Base-by-base conservation (phyloP, 2,888 invertebrate species). In the Ditula angustiorana region DNA sequence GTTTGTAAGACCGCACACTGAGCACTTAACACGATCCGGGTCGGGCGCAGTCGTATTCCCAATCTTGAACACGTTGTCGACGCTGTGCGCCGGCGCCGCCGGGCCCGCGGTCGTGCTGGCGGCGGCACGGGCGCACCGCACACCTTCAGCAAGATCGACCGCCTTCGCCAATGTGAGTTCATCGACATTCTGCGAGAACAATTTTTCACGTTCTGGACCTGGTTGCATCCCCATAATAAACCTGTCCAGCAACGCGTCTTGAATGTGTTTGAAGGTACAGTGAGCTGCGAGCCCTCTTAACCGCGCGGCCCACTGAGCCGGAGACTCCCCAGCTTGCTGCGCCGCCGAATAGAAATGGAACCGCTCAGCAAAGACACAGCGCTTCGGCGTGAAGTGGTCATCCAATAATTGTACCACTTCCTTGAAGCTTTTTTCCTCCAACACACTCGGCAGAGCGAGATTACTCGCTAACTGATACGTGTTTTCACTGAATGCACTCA, bases 271-370 rank as follows among this genome's bases (percentile, higher is more conserved):
- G 49, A 65, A 65, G 11, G 19, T 19, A n/a, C 65, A 65, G 13
- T 65, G 56, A 5, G 65, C 65, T 1, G 63, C 58, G 5, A 63
- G 52, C 2, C 63, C 63, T 5, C 58, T 50, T 10, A 63, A 21
- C 5, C 65, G 55, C 37, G 65, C 65, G 10, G 59, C 65, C 65
- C 65, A 65, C 28, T 65, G 59, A 5, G 55, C 28, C 2, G 30
- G 23, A 7, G n/a, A 21, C 16, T 57, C 50, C 4, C 53, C 53
- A 7, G 13, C 16, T 28, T 5, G 35, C 56, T 61, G 66, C 16
- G 5, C n/a, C 8, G 66, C 66, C 10, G 50, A 24, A 41, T 53
- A 52, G 19, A 64, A 58, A 21, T 26, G 23, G 7, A 19, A 3
- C 11, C 64, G 28, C 16, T 58, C 64, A 1, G 53, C 64, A 10